Evolutionary conservation across 2,797 vertebrate genomes (phyloP).

Genomic region (Aythya fuligula): DNA sequence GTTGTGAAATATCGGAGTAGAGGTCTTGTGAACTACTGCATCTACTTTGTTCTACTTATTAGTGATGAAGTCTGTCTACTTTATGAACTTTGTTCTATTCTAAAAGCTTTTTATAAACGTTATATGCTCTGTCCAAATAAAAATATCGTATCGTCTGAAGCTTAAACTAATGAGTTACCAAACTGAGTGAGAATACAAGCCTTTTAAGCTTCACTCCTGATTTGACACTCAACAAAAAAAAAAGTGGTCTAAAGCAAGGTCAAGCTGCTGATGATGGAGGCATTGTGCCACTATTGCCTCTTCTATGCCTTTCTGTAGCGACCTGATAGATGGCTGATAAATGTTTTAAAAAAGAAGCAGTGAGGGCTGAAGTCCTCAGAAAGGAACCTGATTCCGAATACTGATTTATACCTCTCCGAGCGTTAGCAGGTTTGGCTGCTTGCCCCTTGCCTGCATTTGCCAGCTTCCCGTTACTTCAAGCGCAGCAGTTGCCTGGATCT

Average conservation of each 20-base stretch:
- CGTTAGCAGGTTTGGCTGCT: slow-evolving; percentile 41
- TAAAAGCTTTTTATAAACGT: background rate
- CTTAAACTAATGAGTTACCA: background rate
- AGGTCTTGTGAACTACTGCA: background rate
- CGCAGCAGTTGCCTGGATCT: background rate
- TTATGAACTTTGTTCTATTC: background rate
- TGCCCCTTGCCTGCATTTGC: slow-evolving; percentile 44
- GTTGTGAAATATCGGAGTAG: background rate
- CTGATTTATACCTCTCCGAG: slow-evolving; percentile 45
- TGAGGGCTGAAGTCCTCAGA: background rate
- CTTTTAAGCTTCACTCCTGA: background rate
- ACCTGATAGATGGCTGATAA: slow-evolving; percentile 19
- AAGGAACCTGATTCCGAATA: slow-evolving; percentile 20
- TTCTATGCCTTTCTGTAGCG: background rate
- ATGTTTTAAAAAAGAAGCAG: slow-evolving; percentile 30
- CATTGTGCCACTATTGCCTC: background rate
- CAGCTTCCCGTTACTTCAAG: slow-evolving; percentile 6
- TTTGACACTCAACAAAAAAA: background rate
- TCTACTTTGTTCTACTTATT: background rate
- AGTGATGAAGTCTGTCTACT: background rate
- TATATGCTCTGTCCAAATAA: background rate
- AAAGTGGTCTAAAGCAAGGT: background rate
- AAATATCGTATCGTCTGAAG: background rate
- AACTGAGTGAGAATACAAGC: background rate
- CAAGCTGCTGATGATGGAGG: background rate